Evolutionary conservation across 2,113 vertebrate genomes (phyloP).

Genomic region (Silurus asotus): DNA sequence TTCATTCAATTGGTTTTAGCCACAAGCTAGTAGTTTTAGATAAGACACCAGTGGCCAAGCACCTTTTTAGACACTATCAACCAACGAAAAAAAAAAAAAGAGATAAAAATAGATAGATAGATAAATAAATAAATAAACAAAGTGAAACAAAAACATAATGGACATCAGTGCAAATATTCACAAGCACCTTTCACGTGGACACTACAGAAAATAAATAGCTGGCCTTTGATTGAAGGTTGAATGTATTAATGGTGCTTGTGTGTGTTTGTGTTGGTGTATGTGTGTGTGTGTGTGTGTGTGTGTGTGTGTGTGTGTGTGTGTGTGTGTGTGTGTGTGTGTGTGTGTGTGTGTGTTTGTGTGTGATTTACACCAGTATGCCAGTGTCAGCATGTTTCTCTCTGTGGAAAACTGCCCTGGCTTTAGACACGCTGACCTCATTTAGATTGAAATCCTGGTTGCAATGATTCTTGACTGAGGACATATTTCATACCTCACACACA

Average conservation of each 20-base stretch:
- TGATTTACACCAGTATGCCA: slow-evolving; percentile 41
- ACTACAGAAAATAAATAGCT: slow-evolving; percentile 47
- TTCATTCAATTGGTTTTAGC: background rate
- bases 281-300: background rate
- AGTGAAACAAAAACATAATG: slow-evolving; percentile 1
- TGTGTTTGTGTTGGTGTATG: background rate
- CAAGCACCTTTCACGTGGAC: background rate
- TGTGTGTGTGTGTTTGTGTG: background rate
- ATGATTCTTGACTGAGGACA: slow-evolving; percentile 41
- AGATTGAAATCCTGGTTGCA: slow-evolving; percentile 43
- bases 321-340: background rate
- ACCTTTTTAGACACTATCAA: background rate
- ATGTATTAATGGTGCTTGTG: slow-evolving; percentile 11
- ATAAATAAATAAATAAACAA: slow-evolving; percentile 6
- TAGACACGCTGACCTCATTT: slow-evolving; percentile 40
- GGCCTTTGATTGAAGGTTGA: slow-evolving; percentile 37
- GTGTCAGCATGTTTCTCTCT: slow-evolving; percentile 48
- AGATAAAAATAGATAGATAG: background rate
- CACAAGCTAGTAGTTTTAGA: background rate
- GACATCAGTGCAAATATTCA: background rate
- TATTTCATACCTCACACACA: slow-evolving; percentile 36
- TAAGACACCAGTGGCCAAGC: background rate
- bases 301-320: slow-evolving; percentile 14
- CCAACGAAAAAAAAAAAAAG: background rate
- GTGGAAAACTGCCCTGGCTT: slow-evolving; percentile 39